Evolutionary conservation across 2,888 invertebrate genomes (phyloP).

Genomic region (Drosophila pegasa): DNA sequence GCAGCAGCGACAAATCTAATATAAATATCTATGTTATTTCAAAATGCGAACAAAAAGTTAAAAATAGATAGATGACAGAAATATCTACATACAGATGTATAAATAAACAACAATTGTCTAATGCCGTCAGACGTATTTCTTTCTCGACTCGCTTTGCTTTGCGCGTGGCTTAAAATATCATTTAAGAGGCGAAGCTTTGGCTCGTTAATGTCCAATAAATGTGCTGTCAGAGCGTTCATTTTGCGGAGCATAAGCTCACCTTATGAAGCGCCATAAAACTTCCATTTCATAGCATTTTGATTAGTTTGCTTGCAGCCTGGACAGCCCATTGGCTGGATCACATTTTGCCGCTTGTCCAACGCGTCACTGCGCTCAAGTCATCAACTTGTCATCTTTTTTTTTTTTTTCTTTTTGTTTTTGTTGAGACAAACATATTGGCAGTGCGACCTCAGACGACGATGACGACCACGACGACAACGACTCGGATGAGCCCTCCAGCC

Average conservation of each 20-base stretch:
- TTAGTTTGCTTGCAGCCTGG: conserved; percentile 28
- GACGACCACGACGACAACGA: conserved; percentile 4
- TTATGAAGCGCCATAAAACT: conserved; percentile 21
- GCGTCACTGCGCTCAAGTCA: conserved; percentile 63
- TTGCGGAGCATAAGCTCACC: conserved; percentile 28
- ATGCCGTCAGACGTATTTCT: not conserved
- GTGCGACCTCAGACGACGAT: conserved; percentile 16
- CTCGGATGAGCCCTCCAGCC: conserved; percentile 8
- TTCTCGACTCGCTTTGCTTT: not conserved
- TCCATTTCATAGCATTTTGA: conserved; percentile 42
- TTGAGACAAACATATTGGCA: conserved; percentile 62
- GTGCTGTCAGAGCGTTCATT: conserved; percentile 13
- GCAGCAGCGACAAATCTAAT: conserved; percentile 10
- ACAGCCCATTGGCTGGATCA: conserved; percentile 16
- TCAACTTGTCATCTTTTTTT: conserved; percentile 55
- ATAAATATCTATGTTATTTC: conserved; percentile 2
- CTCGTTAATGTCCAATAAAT: conserved; percentile 30
- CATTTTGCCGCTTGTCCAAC: conserved; percentile 42
- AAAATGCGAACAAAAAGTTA: conserved; percentile 1
- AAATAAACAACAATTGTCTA: conserved; percentile 11
- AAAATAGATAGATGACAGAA: conserved; percentile 5
- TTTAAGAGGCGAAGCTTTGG: not conserved
- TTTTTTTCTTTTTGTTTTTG: conserved; percentile 37
- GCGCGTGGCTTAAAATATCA: not conserved
- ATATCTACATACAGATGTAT: not conserved